Evolutionary conservation across 2,888 invertebrate genomes (phyloP), one percentile per base, ranked within the genome.

Genomic region (Tinea pellionella): DNA sequence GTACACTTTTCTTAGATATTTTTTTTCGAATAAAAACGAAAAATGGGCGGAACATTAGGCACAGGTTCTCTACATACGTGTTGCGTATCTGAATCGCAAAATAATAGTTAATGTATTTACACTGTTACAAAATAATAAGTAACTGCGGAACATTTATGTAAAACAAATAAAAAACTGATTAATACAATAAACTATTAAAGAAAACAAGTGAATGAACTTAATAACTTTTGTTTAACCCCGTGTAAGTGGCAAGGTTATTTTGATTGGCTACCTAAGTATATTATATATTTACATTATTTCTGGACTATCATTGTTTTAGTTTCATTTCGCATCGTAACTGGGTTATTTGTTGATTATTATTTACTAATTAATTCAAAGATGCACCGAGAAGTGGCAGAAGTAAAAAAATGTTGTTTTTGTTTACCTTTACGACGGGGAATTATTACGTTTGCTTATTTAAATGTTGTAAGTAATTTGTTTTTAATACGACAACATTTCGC

Each of bases 391-490:
- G 75, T 84, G 61, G 81, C 81, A 51, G 75, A 81, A 66, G 76
- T 86, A 59, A 75, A 75, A 61, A 71, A 69, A 64, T 87, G 86
- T 63, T 87, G 86, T 63, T 85, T 75, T 63, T 86, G 82, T 65
- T 67, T 84, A 30, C 80, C 86, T 13, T 64, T 86, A 53, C 76
- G 85, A 0, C 74, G 74, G 55, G 86, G 86, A 4, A 85, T 86
- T 62, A 74, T 87, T 62, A 64, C 82, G 58, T 82, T 85, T 69
- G 85, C 80, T 60, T 73, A 78, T 59, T 66, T 85, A 61, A 85
- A 86, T 63, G 75, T 84, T 59, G 86, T 85, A 71, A 81, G 83
- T 80, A 61, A 18, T 11, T n/a, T 41, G 32, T n/a, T n/a, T 59
- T 42, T n/a, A 42, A 13, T 51, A 37, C n/a, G n/a, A n/a, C n/a